phyloP scores from a whole-genome alignment of 2,113 vertebrate species.

The Prolemur simus region DNA sequence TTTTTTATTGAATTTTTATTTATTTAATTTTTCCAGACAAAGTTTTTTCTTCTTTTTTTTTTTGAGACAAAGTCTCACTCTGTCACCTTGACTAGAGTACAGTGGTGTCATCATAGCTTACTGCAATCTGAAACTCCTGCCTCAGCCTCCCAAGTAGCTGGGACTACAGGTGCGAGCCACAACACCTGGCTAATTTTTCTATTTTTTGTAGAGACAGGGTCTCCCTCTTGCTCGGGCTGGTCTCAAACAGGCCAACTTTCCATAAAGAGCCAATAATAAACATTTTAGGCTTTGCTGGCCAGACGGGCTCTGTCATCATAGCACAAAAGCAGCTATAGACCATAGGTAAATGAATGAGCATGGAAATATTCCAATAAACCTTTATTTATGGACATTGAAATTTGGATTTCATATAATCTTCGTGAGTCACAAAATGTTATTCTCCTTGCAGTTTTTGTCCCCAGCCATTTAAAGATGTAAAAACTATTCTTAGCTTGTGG shows the following conservation, averaged over 20 bases:
- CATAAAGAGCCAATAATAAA: too few relatives aligned
- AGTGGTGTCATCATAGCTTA: too few relatives aligned
- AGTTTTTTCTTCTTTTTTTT: too few relatives aligned
- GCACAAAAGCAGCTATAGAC: not conserved
- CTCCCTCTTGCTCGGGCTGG: too few relatives aligned
- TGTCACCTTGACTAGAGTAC: too few relatives aligned
- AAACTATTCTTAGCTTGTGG: not conserved
- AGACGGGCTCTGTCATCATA: not conserved
- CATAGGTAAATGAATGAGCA: fast-evolving
- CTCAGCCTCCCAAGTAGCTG: not conserved
- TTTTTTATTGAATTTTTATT: not conserved
- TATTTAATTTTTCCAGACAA: not conserved
- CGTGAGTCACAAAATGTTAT: not conserved
- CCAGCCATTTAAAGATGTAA: not conserved
- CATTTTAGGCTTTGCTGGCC: not conserved
- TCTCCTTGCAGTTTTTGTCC: not conserved
- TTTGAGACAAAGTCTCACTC: too few relatives aligned
- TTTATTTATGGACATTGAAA: not conserved
- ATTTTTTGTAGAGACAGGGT: too few relatives aligned
- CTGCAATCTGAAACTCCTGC: too few relatives aligned
- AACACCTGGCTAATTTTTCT: too few relatives aligned
- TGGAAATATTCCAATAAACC: not conserved
- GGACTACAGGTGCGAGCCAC: too few relatives aligned
- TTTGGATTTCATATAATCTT: not conserved
- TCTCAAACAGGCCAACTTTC: too few relatives aligned